These are phyloP conservation scores for Baronia brevicornis DNA, from an alignment of 2,888 invertebrate species.

Conservation along the genomic window DNA sequence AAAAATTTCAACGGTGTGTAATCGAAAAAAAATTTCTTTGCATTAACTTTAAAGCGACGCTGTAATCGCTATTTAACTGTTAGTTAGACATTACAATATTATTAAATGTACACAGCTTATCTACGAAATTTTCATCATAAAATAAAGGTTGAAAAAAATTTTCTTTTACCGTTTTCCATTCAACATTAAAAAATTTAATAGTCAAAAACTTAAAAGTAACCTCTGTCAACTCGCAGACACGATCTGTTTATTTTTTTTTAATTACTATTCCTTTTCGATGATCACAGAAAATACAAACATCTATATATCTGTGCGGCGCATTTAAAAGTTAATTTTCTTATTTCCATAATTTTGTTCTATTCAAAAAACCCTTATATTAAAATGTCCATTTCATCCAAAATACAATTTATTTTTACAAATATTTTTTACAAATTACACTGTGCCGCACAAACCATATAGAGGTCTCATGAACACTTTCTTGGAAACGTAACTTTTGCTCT, in stretches of 20 bases:
- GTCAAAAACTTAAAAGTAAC: slow-evolving; percentile 64
- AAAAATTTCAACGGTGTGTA: slow-evolving; percentile 22
- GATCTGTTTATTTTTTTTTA: slow-evolving; percentile 40
- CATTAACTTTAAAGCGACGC: slow-evolving; percentile 20
- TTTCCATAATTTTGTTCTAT: slow-evolving; percentile 34
- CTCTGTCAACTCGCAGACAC: slow-evolving; percentile 60
- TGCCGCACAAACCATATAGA: slow-evolving; percentile 32
- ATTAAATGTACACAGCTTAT: slow-evolving; percentile 68
- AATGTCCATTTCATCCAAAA: slow-evolving; percentile 49
- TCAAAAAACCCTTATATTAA: slow-evolving; percentile 38
- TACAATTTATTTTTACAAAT: slow-evolving; percentile 29
- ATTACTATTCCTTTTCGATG: slow-evolving; percentile 67
- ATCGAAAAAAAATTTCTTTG: slow-evolving; percentile 21
- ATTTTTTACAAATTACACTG: slow-evolving; percentile 34
- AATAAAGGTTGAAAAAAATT: slow-evolving; percentile 66
- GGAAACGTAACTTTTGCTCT: slow-evolving; percentile 71
- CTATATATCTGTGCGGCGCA: slow-evolving; percentile 32
- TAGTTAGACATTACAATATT: slow-evolving; percentile 56
- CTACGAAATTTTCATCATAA: slow-evolving; percentile 65
- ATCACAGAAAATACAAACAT: slow-evolving; percentile 57
- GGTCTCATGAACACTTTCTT: slow-evolving; percentile 66
- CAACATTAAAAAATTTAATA: slow-evolving; percentile 61
- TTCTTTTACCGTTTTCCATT: slow-evolving; percentile 35
- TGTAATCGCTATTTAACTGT: slow-evolving; percentile 33
- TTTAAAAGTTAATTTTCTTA: slow-evolving; percentile 28